phyloP scores from a whole-genome alignment of 1,140 invertebrate species.

The Anoplolepis gracilipes region DNA sequence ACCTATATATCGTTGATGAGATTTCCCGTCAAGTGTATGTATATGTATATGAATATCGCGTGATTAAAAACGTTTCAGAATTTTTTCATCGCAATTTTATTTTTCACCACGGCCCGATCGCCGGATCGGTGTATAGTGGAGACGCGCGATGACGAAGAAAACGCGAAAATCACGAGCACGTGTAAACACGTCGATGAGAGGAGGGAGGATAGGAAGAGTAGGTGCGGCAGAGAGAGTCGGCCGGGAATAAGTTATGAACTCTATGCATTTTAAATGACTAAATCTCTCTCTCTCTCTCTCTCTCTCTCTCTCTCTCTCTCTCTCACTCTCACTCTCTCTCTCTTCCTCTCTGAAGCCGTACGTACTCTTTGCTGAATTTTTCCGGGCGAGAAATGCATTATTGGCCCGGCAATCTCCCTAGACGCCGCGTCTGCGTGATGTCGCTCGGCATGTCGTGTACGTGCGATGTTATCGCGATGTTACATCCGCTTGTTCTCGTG shows the following conservation, averaged over 20 bases:
- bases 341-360: too few species aligned
- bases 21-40: slow-evolving; percentile 7
- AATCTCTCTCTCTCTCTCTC: too few species aligned
- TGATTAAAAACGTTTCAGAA: slow-evolving; percentile 17
- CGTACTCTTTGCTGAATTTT: slow-evolving; percentile 76
- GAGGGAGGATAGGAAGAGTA: slow-evolving; percentile 3
- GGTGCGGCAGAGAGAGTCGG: slow-evolving; percentile 63
- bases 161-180: slow-evolving; percentile 49
- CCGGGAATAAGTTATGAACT: slow-evolving; percentile 82
- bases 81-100: slow-evolving; percentile 44
- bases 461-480: slow-evolving; percentile 62
- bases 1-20: slow-evolving; percentile 38
- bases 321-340: too few species aligned
- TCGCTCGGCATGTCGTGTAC: slow-evolving; percentile 50
- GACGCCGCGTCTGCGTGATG: slow-evolving; percentile 37
- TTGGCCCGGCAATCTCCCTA: slow-evolving; percentile 78
- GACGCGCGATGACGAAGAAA: slow-evolving; percentile 31
- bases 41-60: background rate
- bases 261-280: slow-evolving; percentile 83
- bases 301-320: too few species aligned
- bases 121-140: background rate
- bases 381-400: slow-evolving; percentile 78
- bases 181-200: slow-evolving; percentile 59
- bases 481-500: slow-evolving; percentile 49
- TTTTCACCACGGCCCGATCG: slow-evolving; percentile 10